phyloP scores from a whole-genome alignment of 2,113 vertebrate species.

The Greenwoodochromis staneri region DNA sequence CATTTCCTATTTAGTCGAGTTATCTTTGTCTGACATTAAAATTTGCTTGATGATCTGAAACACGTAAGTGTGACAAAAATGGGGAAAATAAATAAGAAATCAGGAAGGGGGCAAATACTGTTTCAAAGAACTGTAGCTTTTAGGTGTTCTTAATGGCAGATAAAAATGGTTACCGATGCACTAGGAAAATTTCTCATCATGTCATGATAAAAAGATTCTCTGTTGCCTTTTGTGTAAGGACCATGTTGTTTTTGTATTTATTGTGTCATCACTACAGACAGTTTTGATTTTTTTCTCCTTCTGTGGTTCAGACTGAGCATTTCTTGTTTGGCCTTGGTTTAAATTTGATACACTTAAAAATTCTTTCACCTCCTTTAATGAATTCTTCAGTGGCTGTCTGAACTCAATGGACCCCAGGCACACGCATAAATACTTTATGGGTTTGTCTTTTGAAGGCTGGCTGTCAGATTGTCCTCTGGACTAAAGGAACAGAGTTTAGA shows the following conservation, averaged over 20 bases:
- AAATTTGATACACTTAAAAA: constrained; percentile 66
- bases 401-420: constrained; percentile 63
- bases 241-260: constrained; percentile 46
- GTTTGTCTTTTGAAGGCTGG: constrained; percentile 71
- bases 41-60: neutral
- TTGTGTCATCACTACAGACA: constrained; percentile 56
- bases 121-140: neutral
- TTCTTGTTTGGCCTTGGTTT: constrained; percentile 63
- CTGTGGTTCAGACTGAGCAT: constrained; percentile 16
- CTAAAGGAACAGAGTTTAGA: constrained; percentile 55
- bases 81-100: neutral
- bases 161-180: neutral
- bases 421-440: constrained; percentile 69
- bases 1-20: accelerated
- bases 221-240: constrained; percentile 14
- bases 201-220: constrained; percentile 11
- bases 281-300: constrained; percentile 39
- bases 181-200: neutral
- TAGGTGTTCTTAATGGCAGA: neutral
- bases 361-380: constrained; percentile 72
- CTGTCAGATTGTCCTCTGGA: constrained; percentile 70
- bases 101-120: neutral
- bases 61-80: neutral
- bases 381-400: constrained; percentile 72
- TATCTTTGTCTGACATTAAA: neutral